phyloP scores from a whole-genome alignment of 2,113 vertebrate genomes.

The Acanthochromis polyacanthus region DNA sequence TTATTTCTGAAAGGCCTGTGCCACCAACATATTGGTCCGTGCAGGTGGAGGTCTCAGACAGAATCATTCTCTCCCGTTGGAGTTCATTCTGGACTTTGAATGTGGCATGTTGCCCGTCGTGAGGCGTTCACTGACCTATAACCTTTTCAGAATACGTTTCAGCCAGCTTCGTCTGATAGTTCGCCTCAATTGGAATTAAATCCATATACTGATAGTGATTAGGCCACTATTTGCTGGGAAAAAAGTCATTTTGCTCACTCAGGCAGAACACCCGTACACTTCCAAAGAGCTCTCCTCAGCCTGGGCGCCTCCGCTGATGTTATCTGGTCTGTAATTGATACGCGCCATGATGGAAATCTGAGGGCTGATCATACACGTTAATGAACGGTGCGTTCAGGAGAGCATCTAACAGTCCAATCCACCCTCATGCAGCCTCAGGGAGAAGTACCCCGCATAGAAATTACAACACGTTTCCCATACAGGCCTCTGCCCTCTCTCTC shows the following conservation, averaged over 20 bases:
- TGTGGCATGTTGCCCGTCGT: too few relatives aligned
- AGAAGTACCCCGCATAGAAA: slow-evolving; percentile 11
- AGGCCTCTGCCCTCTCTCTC: slow-evolving; percentile 4
- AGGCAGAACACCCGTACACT: slow-evolving; percentile 27
- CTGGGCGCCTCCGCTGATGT: slow-evolving; percentile 79
- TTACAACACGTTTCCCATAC: slow-evolving; percentile 5
- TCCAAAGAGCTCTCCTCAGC: slow-evolving; percentile 49
- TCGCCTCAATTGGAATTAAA: slow-evolving; percentile 12
- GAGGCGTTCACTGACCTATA: too few relatives aligned
- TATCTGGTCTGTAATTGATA: slow-evolving; percentile 70
- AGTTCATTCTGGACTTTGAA: too few relatives aligned
- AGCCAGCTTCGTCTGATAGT: neutral
- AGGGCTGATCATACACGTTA: slow-evolving; percentile 52
- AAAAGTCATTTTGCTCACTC: slow-evolving; percentile 36
- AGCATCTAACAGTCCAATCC: slow-evolving; percentile 33
- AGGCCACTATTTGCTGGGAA: neutral
- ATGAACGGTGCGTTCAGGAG: slow-evolving; percentile 39
- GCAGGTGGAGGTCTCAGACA: too few relatives aligned
- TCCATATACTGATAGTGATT: neutral
- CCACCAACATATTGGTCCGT: too few relatives aligned
- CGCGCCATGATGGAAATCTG: slow-evolving; percentile 46
- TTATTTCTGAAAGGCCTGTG: too few relatives aligned
- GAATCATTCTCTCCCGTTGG: too few relatives aligned
- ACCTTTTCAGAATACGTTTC: neutral
- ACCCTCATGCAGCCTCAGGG: slow-evolving; percentile 30